Conservation (phyloP, 30 jellyfish, hydroid and myxozoan species). For the Aurelia aurita complex sp. Pacific region DNA sequence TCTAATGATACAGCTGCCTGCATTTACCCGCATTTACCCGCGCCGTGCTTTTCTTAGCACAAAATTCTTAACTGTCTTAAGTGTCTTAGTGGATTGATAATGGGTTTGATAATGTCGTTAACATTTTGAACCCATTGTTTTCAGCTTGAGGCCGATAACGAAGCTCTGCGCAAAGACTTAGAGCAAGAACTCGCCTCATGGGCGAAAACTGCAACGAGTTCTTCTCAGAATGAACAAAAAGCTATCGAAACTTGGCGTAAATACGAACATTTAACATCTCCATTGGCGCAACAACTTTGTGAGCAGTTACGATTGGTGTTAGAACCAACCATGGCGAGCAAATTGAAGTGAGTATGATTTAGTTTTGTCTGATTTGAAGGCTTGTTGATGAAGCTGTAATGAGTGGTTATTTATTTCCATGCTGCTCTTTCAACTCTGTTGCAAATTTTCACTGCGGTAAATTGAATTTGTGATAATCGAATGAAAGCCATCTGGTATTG, state of each 20-base stretch:
- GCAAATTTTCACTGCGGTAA: neutral
- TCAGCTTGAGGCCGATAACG: slow-evolving; percentile 50
- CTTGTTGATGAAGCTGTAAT: neutral
- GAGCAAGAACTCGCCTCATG: slow-evolving; percentile 53
- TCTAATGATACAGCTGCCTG: too few relatives aligned
- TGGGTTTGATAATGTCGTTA: too few relatives aligned
- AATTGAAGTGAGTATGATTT: slow-evolving; percentile 64
- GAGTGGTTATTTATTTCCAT: neutral
- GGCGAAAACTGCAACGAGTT: slow-evolving; percentile 5
- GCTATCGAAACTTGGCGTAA: slow-evolving; percentile 93
- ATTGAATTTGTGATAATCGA: too few relatives aligned
- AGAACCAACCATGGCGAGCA: slow-evolving; percentile 96
- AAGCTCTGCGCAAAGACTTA: slow-evolving; percentile 71
- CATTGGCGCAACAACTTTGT: slow-evolving; percentile 91
- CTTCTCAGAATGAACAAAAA: slow-evolving; percentile 27
- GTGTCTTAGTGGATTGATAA: too few relatives aligned
- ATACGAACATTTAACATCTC: slow-evolving; percentile 73
- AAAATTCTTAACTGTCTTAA: too few relatives aligned
- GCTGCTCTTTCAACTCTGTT: neutral
- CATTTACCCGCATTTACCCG: too few relatives aligned
- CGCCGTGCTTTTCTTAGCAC: too few relatives aligned
- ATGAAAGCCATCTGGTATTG: too few relatives aligned
- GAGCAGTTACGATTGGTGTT: slow-evolving; percentile 93
- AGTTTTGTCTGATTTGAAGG: too few relatives aligned
- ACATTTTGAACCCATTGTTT: neutral